Base-by-base conservation (phyloP, 2,888 invertebrate species). In the Incurvaria masculella region DNA sequence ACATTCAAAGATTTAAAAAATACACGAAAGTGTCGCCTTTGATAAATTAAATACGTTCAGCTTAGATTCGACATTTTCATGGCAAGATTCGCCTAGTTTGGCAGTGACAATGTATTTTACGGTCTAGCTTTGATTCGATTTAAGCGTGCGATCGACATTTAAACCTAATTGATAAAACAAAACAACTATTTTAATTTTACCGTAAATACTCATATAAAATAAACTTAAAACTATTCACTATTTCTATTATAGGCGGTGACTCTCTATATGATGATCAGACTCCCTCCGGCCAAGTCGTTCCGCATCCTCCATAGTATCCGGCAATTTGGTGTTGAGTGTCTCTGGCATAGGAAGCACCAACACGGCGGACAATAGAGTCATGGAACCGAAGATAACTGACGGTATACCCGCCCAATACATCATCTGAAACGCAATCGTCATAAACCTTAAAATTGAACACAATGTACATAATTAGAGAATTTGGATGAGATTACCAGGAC, bases 271-370 rank as follows among this genome's bases (percentile, higher is more conserved):
- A n/a, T n/a, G n/a, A n/a, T n/a, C n/a, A n/a, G n/a, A n/a, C n/a
- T n/a, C n/a, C n/a, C n/a, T n/a, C n/a, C n/a, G n/a, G 14, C 70
- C 72, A 44, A 79, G 69, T 51, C 65, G 64, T 63, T 71, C 80
- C 6, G 82, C 82, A 58, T 83, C 81, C 53, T 69, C 69, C n/a
- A 83, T 68, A 2, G 82, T 82, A 60, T 84, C 83, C 1, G 72
- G 71, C 42, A 72, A 57, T 55, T 79, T 79, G 6, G 68, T 70
- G 46, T 81, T 79, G 18, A 79, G 55, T 0, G 84, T 85, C 67
- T 85, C 85, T 1, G 85, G 84, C 53, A 83, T 80, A 14, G 73
- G 59, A 23, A 83, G 59, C 1, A 81, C 70, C 42, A 82, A 57
- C 8, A 73, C 44, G 2, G 75, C 80, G 16, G 82, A 79, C n/a